A percentile compares a stretch with the other conserved stretches of the same genome.
Evolutionary conservation across 2,888 invertebrate genomes (phyloP).

Genomic region (Neoascia interrupta): DNA sequence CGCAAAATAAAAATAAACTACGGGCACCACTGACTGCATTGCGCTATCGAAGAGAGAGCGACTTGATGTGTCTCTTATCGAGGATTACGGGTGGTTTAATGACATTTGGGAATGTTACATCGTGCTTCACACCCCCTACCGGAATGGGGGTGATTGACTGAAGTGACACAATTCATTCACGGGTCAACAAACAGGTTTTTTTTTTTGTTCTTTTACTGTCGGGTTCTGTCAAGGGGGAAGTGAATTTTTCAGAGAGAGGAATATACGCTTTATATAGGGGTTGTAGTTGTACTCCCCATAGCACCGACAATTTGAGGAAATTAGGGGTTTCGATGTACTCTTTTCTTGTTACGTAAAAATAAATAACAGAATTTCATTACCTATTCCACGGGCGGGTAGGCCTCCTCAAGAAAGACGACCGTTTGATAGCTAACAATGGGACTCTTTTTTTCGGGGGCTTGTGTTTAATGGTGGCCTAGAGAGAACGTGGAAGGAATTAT

Average conservation of each 20-base stretch:
- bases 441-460: slow-evolving; percentile 5
- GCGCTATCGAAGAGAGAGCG: background rate
- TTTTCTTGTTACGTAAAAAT: background rate
- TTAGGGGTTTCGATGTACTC: too few relatives aligned
- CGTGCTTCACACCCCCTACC: background rate
- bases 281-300: too few relatives aligned
- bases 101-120: slow-evolving; percentile 12
- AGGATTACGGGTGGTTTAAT: slow-evolving; percentile 16
- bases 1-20: background rate
- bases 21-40: too few relatives aligned
- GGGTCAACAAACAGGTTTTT: slow-evolving; percentile 38
- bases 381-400: too few relatives aligned
- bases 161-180: slow-evolving; percentile 30
- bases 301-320: background rate
- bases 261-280: too few relatives aligned
- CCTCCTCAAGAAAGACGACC: too few relatives aligned
- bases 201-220: too few relatives aligned
- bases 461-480: slow-evolving; percentile 13
- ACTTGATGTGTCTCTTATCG: too few relatives aligned
- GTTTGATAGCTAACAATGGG: slow-evolving; percentile 18
- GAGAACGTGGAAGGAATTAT: slow-evolving; percentile 3
- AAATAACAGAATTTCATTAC: slow-evolving; percentile 2
- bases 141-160: slow-evolving; percentile 22
- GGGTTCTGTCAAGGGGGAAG: too few relatives aligned
- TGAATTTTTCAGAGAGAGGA: too few relatives aligned